Percentiles rank a stretch among this genome's conserved stretches.
phyloP scores from a whole-genome alignment of 2,113 vertebrate genomes.

The Crotalus viridis region DNA sequence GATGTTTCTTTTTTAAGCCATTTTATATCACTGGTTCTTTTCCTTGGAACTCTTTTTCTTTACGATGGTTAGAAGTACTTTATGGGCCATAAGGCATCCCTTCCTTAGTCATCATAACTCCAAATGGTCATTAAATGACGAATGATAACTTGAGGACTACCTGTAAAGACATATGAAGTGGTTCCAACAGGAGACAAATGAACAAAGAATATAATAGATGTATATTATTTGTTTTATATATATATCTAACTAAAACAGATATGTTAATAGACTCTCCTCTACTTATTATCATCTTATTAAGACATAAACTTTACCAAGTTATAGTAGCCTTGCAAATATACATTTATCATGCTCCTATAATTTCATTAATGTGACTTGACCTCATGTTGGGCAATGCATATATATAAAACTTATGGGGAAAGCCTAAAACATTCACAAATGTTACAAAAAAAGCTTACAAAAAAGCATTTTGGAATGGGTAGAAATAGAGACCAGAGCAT shows the following conservation, averaged over 20 bases:
- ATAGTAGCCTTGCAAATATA: not conserved
- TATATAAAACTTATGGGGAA: not conserved
- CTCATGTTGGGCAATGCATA: not conserved
- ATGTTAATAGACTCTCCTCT: not conserved
- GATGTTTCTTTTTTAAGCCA: not conserved
- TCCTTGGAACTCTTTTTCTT: not conserved
- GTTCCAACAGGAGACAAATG: not conserved
- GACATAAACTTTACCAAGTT: not conserved
- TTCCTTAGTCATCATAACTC: not conserved
- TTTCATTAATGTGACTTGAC: not conserved
- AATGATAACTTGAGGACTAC: not conserved
- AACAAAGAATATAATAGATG: not conserved
- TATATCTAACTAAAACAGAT: not conserved
- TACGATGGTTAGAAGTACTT: not conserved
- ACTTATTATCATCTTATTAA: not conserved
- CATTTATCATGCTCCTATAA: not conserved
- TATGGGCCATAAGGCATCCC: not conserved
- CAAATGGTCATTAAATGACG: not conserved
- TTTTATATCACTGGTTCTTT: not conserved
- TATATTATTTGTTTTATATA: not conserved
- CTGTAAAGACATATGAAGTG: not conserved
- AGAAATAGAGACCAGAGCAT: not conserved
- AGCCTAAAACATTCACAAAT: not conserved
- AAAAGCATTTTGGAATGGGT: not conserved
- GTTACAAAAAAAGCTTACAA: not conserved